Conservation (phyloP, 2,113 vertebrate species). For the Rhinolophus sinicus region DNA sequence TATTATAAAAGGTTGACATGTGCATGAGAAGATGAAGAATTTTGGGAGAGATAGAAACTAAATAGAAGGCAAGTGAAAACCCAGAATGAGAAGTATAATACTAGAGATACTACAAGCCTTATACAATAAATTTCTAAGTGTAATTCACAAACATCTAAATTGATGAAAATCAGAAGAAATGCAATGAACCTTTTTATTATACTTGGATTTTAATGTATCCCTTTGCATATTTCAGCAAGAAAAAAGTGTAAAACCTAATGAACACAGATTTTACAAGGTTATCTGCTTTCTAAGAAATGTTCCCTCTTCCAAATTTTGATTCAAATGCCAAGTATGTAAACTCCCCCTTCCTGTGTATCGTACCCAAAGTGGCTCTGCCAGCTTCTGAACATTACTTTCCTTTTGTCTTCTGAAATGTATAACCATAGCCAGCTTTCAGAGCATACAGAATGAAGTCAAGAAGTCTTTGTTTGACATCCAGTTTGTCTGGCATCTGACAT, state of each 20-base stretch:
- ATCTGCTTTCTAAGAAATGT: neutral
- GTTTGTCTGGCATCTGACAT: slow-evolving; percentile 81
- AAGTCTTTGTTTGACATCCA: slow-evolving; percentile 74
- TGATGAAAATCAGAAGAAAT: neutral
- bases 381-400: slow-evolving; percentile 14
- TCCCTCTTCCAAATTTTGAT: neutral
- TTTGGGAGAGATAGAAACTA: neutral
- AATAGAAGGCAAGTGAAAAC: slow-evolving; percentile 4
- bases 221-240: slow-evolving; percentile 26
- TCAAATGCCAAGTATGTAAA: neutral
- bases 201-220: neutral
- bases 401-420: slow-evolving; percentile 19
- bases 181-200: neutral
- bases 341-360: neutral
- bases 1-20: neutral
- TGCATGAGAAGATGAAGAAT: neutral
- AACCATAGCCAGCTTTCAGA: slow-evolving; percentile 40
- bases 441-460: neutral
- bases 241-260: neutral
- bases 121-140: fast-evolving
- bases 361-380: neutral
- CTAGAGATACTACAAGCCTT: fast-evolving
- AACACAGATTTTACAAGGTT: neutral
- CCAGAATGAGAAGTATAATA: neutral
- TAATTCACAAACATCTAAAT: neutral